phyloP scores from a whole-genome alignment of 1,140 invertebrate genomes.

The Battus philenor region DNA sequence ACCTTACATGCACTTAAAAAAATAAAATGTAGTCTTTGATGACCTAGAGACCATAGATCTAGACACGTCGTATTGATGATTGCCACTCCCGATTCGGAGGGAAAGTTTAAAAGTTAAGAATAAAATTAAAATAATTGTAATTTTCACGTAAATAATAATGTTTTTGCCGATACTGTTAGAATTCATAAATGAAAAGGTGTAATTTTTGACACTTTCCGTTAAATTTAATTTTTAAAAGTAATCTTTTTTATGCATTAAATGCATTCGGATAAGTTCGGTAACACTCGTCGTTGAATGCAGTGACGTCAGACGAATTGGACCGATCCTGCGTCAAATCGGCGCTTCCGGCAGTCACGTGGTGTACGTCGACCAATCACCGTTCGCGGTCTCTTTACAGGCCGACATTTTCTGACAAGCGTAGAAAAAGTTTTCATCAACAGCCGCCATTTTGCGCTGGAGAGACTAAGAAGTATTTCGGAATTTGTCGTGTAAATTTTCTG shows the following conservation, averaged over 20 bases:
- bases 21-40: constrained; percentile 28
- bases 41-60: constrained; percentile 37
- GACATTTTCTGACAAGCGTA: constrained; percentile 93
- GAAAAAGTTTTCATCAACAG: constrained; percentile 94
- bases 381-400: constrained; percentile 79
- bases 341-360: constrained; percentile 78
- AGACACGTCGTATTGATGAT: constrained; percentile 67
- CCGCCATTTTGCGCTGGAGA: constrained; percentile 91
- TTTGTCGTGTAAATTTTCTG: constrained; percentile 79
- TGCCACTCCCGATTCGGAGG: constrained; percentile 63
- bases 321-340: constrained; percentile 66
- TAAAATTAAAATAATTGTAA: background rate
- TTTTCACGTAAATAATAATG: background rate
- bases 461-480: constrained; percentile 83
- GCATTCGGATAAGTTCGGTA: constrained; percentile 51
- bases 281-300: constrained; percentile 54
- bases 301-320: constrained; percentile 70
- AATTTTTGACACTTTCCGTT: constrained; percentile 4
- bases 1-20: background rate
- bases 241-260: constrained; percentile 25
- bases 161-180: constrained; percentile 10
- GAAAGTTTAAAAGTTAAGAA: constrained; percentile 42
- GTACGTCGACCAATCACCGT: constrained; percentile 73
- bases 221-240: constrained; percentile 18
- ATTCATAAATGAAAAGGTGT: constrained; percentile 17